Conservation (phyloP, 2,113 vertebrate species). For the Heptranchias perlo region DNA sequence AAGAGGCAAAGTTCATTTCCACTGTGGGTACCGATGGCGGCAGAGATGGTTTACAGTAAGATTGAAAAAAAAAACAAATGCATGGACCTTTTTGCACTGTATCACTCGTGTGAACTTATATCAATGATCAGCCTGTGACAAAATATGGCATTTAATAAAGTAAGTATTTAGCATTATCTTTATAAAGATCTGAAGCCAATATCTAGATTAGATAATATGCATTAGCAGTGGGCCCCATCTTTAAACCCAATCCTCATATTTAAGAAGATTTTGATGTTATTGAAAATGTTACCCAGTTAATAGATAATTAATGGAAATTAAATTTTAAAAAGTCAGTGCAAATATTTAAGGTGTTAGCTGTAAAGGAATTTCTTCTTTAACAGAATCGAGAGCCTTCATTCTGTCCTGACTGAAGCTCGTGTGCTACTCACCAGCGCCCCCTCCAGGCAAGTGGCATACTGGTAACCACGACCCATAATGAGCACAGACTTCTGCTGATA, state of each 20-base stretch:
- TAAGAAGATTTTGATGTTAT: neutral
- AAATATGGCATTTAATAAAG: neutral
- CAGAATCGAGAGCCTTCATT: neutral
- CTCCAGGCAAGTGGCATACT: constrained; percentile 40
- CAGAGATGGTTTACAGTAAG: neutral
- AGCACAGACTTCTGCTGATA: constrained; percentile 37
- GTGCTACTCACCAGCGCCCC: constrained; percentile 38
- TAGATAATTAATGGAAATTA: neutral
- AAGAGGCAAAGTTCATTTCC: neutral
- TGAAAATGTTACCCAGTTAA: neutral
- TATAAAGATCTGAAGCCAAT: neutral
- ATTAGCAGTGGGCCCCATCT: neutral
- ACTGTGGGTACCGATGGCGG: neutral
- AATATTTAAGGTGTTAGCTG: neutral
- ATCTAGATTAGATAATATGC: neutral
- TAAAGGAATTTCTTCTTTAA: neutral
- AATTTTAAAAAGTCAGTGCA: neutral
- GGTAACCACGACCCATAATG: constrained; percentile 39
- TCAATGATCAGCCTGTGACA: neutral
- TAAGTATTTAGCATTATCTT: neutral
- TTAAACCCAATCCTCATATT: neutral
- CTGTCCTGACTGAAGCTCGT: neutral
- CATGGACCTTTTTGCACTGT: neutral
- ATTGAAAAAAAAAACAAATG: neutral
- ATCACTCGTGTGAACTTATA: neutral